Percentiles rank a stretch among this genome's conserved stretches.
phyloP scores from a whole-genome alignment of 2,888 invertebrate genomes.

The Protodeltote pygarga region DNA sequence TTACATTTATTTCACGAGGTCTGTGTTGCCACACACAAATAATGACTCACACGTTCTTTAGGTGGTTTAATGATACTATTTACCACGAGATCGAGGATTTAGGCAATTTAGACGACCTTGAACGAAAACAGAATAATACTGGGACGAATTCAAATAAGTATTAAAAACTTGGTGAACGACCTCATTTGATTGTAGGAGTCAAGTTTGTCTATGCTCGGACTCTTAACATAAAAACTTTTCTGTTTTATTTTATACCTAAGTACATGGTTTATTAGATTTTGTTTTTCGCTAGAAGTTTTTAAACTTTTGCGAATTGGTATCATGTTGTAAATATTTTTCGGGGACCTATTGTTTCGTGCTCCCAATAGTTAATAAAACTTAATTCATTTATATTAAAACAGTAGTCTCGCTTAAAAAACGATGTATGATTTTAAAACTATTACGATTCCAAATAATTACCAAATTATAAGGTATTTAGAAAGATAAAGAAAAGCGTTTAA shows the following conservation, averaged over 20 bases:
- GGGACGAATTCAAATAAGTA: constrained; percentile 24
- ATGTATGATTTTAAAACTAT: not conserved
- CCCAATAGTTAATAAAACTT: too few species aligned
- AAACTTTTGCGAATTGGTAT: too few species aligned
- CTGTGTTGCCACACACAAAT: constrained; percentile 65
- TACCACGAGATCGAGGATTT: constrained; percentile 54
- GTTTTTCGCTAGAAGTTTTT: too few species aligned
- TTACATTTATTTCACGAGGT: constrained; percentile 65
- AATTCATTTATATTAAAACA: constrained; percentile 23
- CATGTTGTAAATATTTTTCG: too few species aligned
- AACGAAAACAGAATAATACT: constrained; percentile 30
- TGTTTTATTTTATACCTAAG: not conserved
- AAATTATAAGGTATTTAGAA: constrained; percentile 1
- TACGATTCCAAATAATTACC: constrained; percentile 8
- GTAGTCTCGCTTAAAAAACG: not conserved
- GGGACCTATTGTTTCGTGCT: constrained; percentile 9
- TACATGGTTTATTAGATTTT: too few species aligned
- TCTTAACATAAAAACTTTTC: constrained; percentile 3
- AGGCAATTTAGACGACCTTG: constrained; percentile 48
- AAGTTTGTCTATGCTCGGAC: constrained; percentile 37
- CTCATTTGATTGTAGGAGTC: constrained; percentile 27
- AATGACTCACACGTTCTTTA: constrained; percentile 67
- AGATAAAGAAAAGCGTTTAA: not conserved
- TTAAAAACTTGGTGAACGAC: constrained; percentile 40
- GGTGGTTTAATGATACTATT: constrained; percentile 54